These are phyloP conservation scores for Tethea ocularis DNA, from an alignment of 2,888 invertebrate genomes.

Conservation along the genomic window DNA sequence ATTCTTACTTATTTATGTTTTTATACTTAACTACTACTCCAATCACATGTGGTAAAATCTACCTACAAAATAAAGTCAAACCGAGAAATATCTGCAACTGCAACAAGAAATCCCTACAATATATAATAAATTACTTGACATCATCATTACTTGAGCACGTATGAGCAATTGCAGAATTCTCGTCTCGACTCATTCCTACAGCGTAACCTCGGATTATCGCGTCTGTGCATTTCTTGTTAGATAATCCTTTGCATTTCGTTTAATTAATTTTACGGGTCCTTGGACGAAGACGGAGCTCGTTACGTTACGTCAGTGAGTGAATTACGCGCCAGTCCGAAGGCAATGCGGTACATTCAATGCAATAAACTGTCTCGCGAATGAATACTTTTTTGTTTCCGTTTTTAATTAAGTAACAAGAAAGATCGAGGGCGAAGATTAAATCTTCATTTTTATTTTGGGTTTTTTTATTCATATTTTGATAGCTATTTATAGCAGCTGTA, in stretches of 20 bases:
- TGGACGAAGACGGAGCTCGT: constrained; percentile 45
- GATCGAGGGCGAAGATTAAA: no score
- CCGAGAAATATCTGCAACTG: background rate
- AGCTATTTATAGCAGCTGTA: no score
- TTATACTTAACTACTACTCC: no score
- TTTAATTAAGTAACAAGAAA: background rate
- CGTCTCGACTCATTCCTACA: constrained; percentile 20
- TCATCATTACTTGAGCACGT: constrained; percentile 25
- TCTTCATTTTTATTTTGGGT: no score
- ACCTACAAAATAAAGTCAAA: no score
- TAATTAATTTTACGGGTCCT: constrained; percentile 63
- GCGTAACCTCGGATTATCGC: constrained; percentile 29
- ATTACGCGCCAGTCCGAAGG: constrained; percentile 25
- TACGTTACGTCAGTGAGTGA: constrained; percentile 33
- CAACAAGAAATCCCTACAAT: no score
- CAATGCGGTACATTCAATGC: constrained; percentile 1
- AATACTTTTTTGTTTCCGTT: background rate
- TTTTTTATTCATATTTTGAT: no score
- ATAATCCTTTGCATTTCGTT: constrained; percentile 58
- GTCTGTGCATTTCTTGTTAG: constrained; percentile 43
- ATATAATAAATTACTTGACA: background rate
- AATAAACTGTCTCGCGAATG: background rate
- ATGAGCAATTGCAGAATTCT: constrained; percentile 35
- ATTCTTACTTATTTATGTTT: no score
- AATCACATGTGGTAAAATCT: no score